These are phyloP conservation scores for Forficula auricularia DNA, from an alignment of 1,140 invertebrate species.

Conservation along the genomic window DNA sequence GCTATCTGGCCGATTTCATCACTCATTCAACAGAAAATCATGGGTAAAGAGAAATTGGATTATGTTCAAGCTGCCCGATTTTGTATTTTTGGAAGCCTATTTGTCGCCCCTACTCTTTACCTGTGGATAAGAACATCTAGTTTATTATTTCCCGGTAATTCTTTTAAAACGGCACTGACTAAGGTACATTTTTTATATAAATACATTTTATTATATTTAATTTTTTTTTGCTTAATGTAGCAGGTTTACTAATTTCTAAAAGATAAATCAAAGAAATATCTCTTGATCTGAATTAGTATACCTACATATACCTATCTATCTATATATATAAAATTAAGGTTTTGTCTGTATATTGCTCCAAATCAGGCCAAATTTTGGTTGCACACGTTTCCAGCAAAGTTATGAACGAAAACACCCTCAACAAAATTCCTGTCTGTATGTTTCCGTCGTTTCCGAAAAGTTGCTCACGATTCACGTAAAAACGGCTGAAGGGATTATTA, in stretches of 20 bases:
- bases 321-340: no score
- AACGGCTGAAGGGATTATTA: no score
- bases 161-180: constrained; percentile 40
- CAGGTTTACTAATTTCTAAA: no score
- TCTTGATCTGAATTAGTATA: no score
- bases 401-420: no score
- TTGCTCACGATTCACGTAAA: no score
- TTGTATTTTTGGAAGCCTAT: constrained; percentile 45
- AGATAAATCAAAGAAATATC: no score
- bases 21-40: constrained; percentile 38
- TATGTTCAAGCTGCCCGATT: constrained; percentile 40
- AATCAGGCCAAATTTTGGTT: no score
- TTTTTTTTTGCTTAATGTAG: constrained; percentile 1
- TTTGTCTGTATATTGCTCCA: no score
- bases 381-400: no score
- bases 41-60: constrained; percentile 32
- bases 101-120: constrained; percentile 52
- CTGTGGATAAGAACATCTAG: constrained; percentile 45
- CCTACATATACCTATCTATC: background rate
- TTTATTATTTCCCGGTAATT: constrained; percentile 41
- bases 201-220: background rate
- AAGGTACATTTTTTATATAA: constrained; percentile 31
- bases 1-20: constrained; percentile 50
- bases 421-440: no score
- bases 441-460: no score